A percentile compares a stretch with the other conserved stretches of the same genome.
Conservation (phyloP, 2,113 vertebrate genomes). For the Trogon melanurus region DNA sequence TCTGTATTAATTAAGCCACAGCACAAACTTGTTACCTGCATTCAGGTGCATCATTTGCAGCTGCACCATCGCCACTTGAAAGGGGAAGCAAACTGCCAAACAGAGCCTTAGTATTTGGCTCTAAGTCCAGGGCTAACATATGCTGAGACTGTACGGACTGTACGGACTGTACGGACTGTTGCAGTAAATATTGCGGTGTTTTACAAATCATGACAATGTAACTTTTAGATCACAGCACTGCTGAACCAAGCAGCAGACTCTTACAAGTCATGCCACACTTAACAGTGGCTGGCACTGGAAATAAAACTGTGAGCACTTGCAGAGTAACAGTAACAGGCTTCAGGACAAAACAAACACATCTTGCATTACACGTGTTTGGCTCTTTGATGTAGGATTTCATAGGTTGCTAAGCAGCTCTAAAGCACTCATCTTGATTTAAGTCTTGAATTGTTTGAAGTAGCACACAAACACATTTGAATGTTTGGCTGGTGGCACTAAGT, state of each 20-base stretch:
- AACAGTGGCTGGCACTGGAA: neutral
- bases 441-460: neutral
- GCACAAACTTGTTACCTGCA: neutral
- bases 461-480: neutral
- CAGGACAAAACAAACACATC: neutral
- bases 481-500: neutral
- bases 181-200: neutral
- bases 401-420: neutral
- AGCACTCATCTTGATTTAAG: neutral
- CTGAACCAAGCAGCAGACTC: neutral
- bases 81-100: neutral
- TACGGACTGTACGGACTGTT: too few relatives aligned
- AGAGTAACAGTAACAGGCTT: neutral
- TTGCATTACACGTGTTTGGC: neutral
- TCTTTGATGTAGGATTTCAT: neutral
- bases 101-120: neutral
- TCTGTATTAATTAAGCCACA: conserved; percentile 17
- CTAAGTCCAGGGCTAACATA: neutral
- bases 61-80: neutral
- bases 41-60: neutral
- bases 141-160: neutral
- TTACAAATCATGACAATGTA: neutral
- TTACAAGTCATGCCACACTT: neutral
- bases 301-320: neutral
- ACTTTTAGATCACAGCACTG: neutral